A percentile compares a stretch with the other conserved stretches of the same genome.
These are phyloP conservation scores for Atethmia centrago DNA, from an alignment of 2,888 invertebrate genomes.

Conservation along the genomic window DNA sequence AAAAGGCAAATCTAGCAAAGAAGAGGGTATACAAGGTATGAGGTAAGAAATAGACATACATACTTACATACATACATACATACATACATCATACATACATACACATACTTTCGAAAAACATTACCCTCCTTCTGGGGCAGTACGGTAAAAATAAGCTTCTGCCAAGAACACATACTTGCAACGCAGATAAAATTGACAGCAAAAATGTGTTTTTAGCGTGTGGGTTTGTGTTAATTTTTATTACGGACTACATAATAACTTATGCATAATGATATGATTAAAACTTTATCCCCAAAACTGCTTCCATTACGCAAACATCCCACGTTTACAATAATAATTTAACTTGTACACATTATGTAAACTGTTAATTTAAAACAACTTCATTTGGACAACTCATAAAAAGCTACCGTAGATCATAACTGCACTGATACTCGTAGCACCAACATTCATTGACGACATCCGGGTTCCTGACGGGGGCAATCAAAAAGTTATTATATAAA, in stretches of 20 bases:
- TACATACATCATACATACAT: no score
- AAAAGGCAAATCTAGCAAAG: no score
- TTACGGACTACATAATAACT: not conserved
- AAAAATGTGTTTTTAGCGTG: not conserved
- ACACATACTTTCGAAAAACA: no score
- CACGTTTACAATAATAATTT: constrained; percentile 50
- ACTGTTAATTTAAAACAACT: constrained; percentile 43
- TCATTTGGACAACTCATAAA: constrained; percentile 55
- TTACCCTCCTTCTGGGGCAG: no score
- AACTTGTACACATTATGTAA: constrained; percentile 48
- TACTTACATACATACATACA: no score
- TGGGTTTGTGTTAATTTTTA: not conserved
- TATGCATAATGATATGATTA: constrained; percentile 6
- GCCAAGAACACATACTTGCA: not conserved
- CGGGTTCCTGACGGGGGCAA: constrained; percentile 34
- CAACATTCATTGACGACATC: constrained; percentile 55
- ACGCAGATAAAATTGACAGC: not conserved
- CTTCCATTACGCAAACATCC: not conserved
- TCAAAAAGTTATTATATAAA: constrained; percentile 65
- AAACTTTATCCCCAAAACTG: constrained; percentile 11
- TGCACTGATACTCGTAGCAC: constrained; percentile 42
- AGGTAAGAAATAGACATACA: no score
- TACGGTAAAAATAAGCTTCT: no score
- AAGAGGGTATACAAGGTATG: no score
- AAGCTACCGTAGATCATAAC: constrained; percentile 56